phyloP scores from a whole-genome alignment of 2,113 vertebrate genomes.

The Nanorana parkeri region DNA sequence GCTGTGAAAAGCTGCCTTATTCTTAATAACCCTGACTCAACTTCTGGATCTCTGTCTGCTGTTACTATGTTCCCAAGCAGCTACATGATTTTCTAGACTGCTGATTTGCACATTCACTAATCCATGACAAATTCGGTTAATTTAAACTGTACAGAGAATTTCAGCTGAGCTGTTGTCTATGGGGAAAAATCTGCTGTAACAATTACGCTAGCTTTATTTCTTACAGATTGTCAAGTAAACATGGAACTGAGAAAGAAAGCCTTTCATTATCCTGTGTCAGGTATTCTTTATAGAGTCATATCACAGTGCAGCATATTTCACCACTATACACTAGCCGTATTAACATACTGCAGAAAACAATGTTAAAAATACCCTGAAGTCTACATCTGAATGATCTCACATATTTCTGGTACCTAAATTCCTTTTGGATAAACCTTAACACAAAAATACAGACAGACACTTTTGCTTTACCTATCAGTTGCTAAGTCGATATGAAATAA shows the following conservation, averaged over 20 bases:
- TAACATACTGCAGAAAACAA: background rate
- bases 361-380: no score
- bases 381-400: no score
- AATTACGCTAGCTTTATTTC: conserved; percentile 46
- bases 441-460: no score
- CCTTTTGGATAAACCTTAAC: no score
- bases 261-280: conserved; percentile 38
- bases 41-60: conserved; percentile 15
- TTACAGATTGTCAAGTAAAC: conserved; percentile 32
- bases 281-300: conserved; percentile 20
- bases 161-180: conserved; percentile 37
- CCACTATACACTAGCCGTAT: background rate
- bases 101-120: conserved; percentile 49
- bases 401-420: no score
- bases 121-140: conserved; percentile 47
- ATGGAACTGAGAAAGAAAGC: conserved; percentile 22
- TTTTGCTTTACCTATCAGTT: no score
- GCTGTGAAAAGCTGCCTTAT: background rate
- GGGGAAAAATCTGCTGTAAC: conserved; percentile 42
- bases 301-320: background rate
- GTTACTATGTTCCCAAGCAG: conserved; percentile 30
- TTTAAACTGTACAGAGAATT: conserved; percentile 48
- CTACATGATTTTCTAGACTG: conserved; percentile 42
- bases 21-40: conserved; percentile 11
- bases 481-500: no score